Percentiles rank a stretch among this genome's conserved stretches.
These are phyloP conservation scores for Baccha elongata DNA, from an alignment of 2,888 invertebrate genomes.

Conservation along the genomic window DNA sequence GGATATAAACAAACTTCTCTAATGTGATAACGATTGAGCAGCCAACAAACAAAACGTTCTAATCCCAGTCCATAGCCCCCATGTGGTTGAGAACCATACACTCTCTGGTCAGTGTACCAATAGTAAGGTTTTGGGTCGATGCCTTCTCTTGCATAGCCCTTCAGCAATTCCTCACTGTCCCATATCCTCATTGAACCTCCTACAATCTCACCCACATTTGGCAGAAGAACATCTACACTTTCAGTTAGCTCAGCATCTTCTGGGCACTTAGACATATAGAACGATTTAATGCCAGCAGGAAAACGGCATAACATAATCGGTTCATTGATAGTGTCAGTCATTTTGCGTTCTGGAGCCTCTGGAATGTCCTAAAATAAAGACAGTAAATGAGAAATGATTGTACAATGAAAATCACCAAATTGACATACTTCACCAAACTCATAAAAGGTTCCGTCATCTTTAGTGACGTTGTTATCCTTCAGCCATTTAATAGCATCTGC, in stretches of 20 bases:
- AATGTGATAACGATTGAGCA: conserved; percentile 97
- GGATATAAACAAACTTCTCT: conserved; percentile 99
- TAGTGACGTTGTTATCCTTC: conserved; percentile 94
- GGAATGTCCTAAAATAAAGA: conserved; percentile 92
- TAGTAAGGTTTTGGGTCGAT: conserved; percentile 98
- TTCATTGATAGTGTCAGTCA: conserved; percentile 98
- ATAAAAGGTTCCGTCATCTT: conserved; percentile 97
- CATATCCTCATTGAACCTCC: conserved; percentile 99
- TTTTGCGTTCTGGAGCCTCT: conserved; percentile 98
- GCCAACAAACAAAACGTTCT: conserved; percentile 98
- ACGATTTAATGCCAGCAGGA: conserved; percentile 97
- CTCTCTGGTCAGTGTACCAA: conserved; percentile 99
- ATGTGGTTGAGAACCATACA: conserved; percentile 97
- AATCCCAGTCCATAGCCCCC: conserved; percentile 99
- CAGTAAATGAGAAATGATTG: too few species aligned
- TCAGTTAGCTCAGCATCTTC: conserved; percentile 95
- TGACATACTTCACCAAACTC: conserved; percentile 95
- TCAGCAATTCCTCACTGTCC: conserved; percentile 88
- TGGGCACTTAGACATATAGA: conserved; percentile 97
- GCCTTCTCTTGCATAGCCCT: conserved; percentile 91
- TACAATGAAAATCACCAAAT: too few species aligned
- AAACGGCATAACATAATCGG: conserved; percentile 98
- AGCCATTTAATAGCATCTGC: conserved; percentile 96
- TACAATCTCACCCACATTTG: conserved; percentile 98
- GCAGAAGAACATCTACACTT: conserved; percentile 98